Base-by-base conservation (phyloP, 2,113 vertebrate species). In the Nansenia antarctica region DNA sequence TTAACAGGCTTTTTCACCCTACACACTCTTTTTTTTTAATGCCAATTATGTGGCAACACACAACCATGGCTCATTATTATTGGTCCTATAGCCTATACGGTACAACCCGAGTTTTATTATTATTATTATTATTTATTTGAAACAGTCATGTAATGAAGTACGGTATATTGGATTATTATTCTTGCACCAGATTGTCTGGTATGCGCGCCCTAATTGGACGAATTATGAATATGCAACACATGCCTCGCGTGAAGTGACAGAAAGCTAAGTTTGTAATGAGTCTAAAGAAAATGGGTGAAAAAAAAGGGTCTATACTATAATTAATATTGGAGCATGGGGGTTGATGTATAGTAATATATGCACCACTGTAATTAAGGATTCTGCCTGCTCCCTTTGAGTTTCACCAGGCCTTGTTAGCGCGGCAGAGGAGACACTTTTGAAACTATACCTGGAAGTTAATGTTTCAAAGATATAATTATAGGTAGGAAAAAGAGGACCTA, bases 381-480 rank as follows among this genome's bases (percentile, higher is more conserved):
- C 72, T 84, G 75, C 37, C 71, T 80, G 64, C 79, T 86, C 78
- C 78, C 77, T 65, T 77, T 72, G 81, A 81, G 77, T 85, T 84
- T 72, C 72, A 80, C 72, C 57, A 69, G 55, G 75, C 74, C 87
- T 90, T 88, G 87, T 91, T 90, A 90, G 85, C 88, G 69, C 81
- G 67, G 69, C 70, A 78, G 53, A 69, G 73, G 79, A 84, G 83
- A 85, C 83, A 72, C 78, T 79, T 89, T 85, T 83, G 66, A 88
- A 87, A 80, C 80, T 78, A 76, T 85, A 90, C 84, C 84, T 90
- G 83, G 82, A 83, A 88, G 81, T 89, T 89, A 90, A 91, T 89
- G 82, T 86, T 91, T 90, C 88, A 84, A 85, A 90, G 81, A 82
- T 88, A 78, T 90, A 90, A 92, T 92, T 89, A 91, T 80, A 87